A percentile compares a stretch with the other conserved stretches of the same genome.
These are phyloP conservation scores for Oryzias dopingdopingensis DNA, from an alignment of 2,797 vertebrate species.

Conservation along the genomic window DNA sequence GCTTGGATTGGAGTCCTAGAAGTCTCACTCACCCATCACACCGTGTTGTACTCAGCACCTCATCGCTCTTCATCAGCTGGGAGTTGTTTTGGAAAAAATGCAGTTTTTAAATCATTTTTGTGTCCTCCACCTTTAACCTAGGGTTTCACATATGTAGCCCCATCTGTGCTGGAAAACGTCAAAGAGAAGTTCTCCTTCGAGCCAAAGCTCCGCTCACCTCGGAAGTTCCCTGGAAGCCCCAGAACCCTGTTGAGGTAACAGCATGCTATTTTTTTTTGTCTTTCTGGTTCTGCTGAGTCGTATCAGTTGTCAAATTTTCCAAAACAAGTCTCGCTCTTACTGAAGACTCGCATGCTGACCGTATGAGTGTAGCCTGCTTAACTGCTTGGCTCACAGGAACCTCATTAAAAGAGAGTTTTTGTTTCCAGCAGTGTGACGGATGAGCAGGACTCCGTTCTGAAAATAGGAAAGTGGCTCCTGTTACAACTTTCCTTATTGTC, in stretches of 20 bases:
- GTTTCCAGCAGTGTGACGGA: neutral
- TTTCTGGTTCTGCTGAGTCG: constrained; percentile 10
- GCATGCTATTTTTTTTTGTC: constrained; percentile 27
- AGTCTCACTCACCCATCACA: constrained; percentile 65
- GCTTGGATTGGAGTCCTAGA: constrained; percentile 67
- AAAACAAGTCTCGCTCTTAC: constrained; percentile 14
- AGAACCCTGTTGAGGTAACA: constrained; percentile 93
- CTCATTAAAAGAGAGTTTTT: constrained; percentile 1
- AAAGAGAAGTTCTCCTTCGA: constrained; percentile 96
- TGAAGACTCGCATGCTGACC: constrained; percentile 36
- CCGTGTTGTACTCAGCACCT: constrained; percentile 56
- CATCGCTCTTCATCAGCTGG: constrained; percentile 70
- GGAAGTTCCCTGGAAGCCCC: constrained; percentile 94
- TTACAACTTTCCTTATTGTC: no score
- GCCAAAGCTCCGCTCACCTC: constrained; percentile 94
- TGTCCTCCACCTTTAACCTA: constrained; percentile 51
- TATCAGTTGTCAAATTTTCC: constrained; percentile 14
- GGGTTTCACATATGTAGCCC: constrained; percentile 97
- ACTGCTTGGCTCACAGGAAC: constrained; percentile 5
- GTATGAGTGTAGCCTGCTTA: constrained; percentile 12
- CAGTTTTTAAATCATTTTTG: constrained; percentile 53
- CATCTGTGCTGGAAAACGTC: constrained; percentile 95
- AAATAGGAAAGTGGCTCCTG: no score
- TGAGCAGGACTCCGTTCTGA: neutral
- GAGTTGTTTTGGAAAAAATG: constrained; percentile 57